These are phyloP conservation scores for Cheilosia scutellata DNA, from an alignment of 2,888 invertebrate genomes.

Conservation along the genomic window DNA sequence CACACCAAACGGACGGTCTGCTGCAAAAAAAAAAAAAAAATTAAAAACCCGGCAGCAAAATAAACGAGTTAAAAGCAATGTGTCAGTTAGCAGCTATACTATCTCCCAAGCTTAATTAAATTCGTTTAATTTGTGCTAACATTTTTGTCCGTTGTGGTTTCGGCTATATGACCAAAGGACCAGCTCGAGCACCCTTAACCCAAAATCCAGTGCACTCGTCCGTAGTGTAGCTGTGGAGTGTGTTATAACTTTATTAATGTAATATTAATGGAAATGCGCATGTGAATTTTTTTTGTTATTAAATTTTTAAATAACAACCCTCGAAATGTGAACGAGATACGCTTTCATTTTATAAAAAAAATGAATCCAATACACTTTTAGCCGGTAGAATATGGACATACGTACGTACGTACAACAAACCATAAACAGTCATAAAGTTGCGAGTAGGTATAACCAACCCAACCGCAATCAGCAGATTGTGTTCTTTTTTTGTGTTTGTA, in stretches of 20 bases:
- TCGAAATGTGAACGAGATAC: not conserved
- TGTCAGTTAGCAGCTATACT: not conserved
- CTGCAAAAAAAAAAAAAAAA: not conserved
- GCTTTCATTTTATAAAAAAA: not conserved
- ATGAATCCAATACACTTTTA: not conserved
- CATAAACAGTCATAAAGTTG: not conserved
- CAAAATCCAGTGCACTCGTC: not conserved
- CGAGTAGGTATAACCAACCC: not conserved
- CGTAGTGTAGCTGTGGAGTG: not conserved
- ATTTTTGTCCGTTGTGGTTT: not conserved
- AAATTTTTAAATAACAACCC: slow-evolving; percentile 4
- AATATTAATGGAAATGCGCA: slow-evolving; percentile 1
- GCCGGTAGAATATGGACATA: not conserved
- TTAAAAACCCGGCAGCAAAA: not conserved
- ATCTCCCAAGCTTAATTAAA: not conserved
- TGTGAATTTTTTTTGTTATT: not conserved
- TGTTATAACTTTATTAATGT: not conserved
- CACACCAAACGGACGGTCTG: not conserved
- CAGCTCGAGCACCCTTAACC: not conserved
- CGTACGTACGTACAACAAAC: not conserved
- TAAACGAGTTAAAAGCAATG: not conserved
- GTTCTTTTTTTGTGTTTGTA: not conserved
- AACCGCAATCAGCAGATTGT: slow-evolving; percentile 2
- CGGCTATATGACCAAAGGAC: not conserved
- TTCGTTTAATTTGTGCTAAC: not conserved